A percentile compares a stretch with the other conserved stretches of the same genome.
These are phyloP conservation scores for Brenthis hecate DNA, from an alignment of 2,888 invertebrate genomes.

Conservation along the genomic window DNA sequence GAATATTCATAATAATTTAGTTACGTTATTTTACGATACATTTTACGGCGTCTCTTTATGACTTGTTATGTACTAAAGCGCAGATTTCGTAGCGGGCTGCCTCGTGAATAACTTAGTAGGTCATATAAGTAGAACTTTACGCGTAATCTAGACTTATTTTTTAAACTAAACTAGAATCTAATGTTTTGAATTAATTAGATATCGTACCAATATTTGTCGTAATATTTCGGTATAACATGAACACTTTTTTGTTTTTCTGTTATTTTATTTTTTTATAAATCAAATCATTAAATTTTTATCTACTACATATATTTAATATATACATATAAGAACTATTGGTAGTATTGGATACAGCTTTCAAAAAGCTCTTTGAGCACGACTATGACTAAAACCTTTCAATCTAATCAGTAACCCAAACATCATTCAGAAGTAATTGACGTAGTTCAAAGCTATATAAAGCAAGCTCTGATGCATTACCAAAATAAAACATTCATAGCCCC, in stretches of 20 bases:
- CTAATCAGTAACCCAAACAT: constrained; percentile 21
- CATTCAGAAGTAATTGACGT: constrained; percentile 31
- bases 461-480: constrained; percentile 69
- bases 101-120: constrained; percentile 72
- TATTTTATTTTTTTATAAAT: no score
- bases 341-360: neutral
- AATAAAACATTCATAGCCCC: constrained; percentile 77
- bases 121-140: constrained; percentile 39
- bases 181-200: neutral
- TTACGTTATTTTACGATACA: constrained; percentile 66
- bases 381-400: constrained; percentile 22
- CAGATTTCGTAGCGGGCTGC: constrained; percentile 73
- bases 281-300: no score
- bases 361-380: neutral
- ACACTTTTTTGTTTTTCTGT: no score
- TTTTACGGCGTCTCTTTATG: constrained; percentile 74
- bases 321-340: no score
- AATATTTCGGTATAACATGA: neutral
- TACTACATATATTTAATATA: no score
- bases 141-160: constrained; percentile 21
- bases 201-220: neutral
- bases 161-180: neutral
- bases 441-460: constrained; percentile 28
- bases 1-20: constrained; percentile 75
- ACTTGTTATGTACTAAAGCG: constrained; percentile 75